Base-by-base conservation (phyloP, 1,140 invertebrate species). In the Ganaspis sp. region DNA sequence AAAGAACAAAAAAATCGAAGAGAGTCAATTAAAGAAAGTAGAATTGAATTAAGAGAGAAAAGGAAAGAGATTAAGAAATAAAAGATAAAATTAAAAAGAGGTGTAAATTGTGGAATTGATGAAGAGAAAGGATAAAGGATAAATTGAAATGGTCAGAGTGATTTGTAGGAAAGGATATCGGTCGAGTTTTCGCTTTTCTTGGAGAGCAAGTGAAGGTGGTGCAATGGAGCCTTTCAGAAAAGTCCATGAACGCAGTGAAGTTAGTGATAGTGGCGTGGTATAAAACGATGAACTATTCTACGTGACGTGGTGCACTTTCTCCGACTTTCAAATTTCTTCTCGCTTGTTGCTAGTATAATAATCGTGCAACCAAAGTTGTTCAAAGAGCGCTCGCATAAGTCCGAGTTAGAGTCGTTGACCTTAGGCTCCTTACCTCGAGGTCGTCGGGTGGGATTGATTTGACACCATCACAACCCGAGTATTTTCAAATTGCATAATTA, bases 301-400 rank as follows among this genome's bases (percentile, higher is more conserved):
- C 86, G 84, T 71, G 80, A 84, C 77, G 64, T 72, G 71, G 73
- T 54, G 75, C 81, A 89, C 89, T 90, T 90, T 90, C 89, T 87
- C 89, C 85, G 86, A 87, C 89, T 90, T 90, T 90, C 89, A 88
- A 90, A 89, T 90, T 89, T 90, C 86, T 84, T 84, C 78, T 75
- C 4, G 23, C 58, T 54, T 17, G 19, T 23, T 64, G 23, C 21
- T 64, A 64, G 54, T 64, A 64, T 64, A 64, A 34, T 64, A 64
- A 64, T 34, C 58, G 58, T 64, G 58, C 58, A 64, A 26, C 23
- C 23, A 29, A 64, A 64, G 12, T 12, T 64, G 58, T 29, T 64
- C 8, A 64, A 40, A 73, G 53, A 11, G 12, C 69, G 42, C 49
- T 29, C 38, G 23, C 58, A 64, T 34, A 64, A 64, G 58, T 64